Percentiles rank a stretch among this genome's conserved stretches.
These are phyloP conservation scores for Hypothenemus hampei DNA, from an alignment of 1,140 invertebrate genomes.

Conservation along the genomic window DNA sequence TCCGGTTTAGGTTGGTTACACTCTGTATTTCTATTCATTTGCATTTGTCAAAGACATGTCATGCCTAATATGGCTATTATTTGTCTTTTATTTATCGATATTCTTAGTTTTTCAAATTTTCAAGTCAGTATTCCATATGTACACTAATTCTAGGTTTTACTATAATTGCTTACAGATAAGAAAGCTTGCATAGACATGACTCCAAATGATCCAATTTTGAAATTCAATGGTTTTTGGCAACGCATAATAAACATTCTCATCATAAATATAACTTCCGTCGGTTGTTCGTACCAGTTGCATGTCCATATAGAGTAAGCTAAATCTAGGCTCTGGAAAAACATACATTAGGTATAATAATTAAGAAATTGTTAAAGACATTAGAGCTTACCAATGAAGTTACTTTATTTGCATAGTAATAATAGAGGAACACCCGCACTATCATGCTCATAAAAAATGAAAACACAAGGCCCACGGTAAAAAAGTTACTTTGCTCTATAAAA, in stretches of 20 bases:
- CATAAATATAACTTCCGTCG: slow-evolving; percentile 16
- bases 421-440: slow-evolving; percentile 11
- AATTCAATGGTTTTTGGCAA: slow-evolving; percentile 4
- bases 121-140: no score
- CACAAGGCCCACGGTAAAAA: neutral
- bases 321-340: slow-evolving; percentile 13
- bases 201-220: slow-evolving; percentile 19
- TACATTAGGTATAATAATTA: neutral
- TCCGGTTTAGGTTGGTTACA: no score
- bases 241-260: slow-evolving; percentile 24
- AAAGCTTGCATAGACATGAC: slow-evolving; percentile 22
- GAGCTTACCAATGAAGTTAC: slow-evolving; percentile 8
- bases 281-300: slow-evolving; percentile 20
- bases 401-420: slow-evolving; percentile 18
- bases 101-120: no score
- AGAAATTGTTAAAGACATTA: neutral
- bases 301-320: slow-evolving; percentile 13
- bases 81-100: no score
- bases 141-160: no score
- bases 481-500: neutral
- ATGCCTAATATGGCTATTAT: no score
- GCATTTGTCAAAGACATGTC: no score
- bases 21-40: no score
- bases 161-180: slow-evolving; percentile 11
- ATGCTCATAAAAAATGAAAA: slow-evolving; percentile 1